Percentiles rank a stretch among this genome's conserved stretches.
These are phyloP conservation scores for Eclectus roratus DNA, from an alignment of 2,113 vertebrate species.

Conservation along the genomic window DNA sequence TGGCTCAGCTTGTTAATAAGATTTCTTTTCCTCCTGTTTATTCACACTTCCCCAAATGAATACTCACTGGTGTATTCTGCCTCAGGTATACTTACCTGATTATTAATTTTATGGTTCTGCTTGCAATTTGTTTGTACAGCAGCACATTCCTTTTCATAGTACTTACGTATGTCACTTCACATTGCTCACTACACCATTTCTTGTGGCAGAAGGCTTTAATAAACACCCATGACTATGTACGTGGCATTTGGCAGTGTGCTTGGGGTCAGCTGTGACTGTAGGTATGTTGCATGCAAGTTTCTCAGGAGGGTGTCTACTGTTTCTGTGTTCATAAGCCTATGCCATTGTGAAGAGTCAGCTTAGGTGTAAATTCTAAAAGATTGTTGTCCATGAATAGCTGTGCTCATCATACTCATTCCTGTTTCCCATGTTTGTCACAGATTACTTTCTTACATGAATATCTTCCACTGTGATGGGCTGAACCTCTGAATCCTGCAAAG, in stretches of 20 bases:
- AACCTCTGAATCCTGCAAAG: not conserved
- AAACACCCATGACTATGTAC: not conserved
- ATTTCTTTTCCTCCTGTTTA: not conserved
- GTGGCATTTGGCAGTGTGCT: not conserved
- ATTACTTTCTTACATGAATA: not conserved
- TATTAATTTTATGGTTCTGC: not conserved
- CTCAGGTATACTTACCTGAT: not conserved
- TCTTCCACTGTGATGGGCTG: not conserved
- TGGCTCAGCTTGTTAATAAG: not conserved
- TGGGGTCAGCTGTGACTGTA: not conserved
- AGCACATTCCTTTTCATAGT: not conserved
- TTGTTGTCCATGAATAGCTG: not conserved
- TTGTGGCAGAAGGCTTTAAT: not conserved
- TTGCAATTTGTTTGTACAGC: not conserved
- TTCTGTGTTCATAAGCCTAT: not conserved
- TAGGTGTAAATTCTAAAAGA: not conserved
- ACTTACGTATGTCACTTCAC: not conserved
- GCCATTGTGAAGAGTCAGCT: not conserved
- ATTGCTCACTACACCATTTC: not conserved
- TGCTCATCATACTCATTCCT: not conserved
- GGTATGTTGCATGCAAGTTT: not conserved
- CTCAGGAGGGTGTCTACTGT: not conserved
- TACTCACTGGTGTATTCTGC: not conserved
- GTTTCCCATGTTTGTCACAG: not conserved
- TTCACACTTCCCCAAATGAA: not conserved